phyloP scores from a whole-genome alignment of 2,888 invertebrate genomes.

The Neelides folsomi region DNA sequence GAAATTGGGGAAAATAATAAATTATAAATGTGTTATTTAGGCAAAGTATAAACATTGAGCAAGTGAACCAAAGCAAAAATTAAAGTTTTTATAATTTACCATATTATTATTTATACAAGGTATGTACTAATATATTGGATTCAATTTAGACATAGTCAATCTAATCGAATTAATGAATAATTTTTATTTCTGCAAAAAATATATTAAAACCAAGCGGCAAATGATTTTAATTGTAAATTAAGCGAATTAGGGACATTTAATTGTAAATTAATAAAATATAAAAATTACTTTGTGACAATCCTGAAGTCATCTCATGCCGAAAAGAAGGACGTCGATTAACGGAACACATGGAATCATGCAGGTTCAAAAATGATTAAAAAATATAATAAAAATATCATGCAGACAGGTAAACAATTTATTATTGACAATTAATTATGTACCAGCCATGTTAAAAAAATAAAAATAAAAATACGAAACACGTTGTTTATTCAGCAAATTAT shows the following conservation, averaged over 20 bases:
- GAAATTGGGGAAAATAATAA: neutral
- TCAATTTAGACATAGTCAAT: no score
- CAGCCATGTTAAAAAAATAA: neutral
- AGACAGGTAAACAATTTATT: conserved; percentile 1
- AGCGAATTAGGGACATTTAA: no score
- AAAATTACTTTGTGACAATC: neutral
- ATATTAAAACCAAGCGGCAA: no score
- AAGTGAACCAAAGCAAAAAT: conserved; percentile 1
- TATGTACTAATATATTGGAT: no score
- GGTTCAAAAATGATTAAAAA: neutral
- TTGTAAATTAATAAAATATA: no score
- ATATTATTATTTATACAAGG: no score
- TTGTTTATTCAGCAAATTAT: neutral
- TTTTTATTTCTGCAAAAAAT: no score
- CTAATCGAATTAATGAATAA: no score
- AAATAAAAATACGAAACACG: conserved; percentile 1
- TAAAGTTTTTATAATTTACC: no score
- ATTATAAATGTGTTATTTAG: conserved; percentile 2
- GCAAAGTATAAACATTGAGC: conserved; percentile 4
- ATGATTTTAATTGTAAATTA: no score
- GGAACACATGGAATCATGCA: conserved; percentile 2
- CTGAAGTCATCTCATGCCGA: neutral
- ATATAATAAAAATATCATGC: conserved; percentile 1
- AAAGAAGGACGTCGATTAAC: neutral
- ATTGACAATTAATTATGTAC: neutral